Base-by-base conservation (phyloP, 2,797 vertebrate genomes). In the Chloroceryle inda region DNA sequence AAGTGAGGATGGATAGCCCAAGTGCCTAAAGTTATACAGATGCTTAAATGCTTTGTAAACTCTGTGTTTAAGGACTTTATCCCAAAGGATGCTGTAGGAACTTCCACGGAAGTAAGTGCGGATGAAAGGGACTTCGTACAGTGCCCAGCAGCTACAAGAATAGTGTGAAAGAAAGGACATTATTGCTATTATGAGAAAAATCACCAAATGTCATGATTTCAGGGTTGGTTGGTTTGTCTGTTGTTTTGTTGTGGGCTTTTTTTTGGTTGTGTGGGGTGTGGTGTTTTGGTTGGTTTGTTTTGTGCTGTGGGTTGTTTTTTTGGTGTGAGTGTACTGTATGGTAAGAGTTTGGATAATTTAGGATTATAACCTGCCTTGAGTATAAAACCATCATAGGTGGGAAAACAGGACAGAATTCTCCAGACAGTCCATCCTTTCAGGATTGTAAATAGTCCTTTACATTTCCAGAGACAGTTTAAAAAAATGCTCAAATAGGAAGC, bases 41-140 rank as follows among this genome's bases (percentile, higher is more conserved):
- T 87, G 63, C 85, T 90, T 93, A 96, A 97, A 92, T 84, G 85
- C 40, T 93, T 87, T 83, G 80, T 95, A 93, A 94, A 89, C 44
- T 67, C 63, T 0, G 14, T 77, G 37, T 72, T 93, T 87, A 92
- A 94, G 72, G 76, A 53, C 44, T 64, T 53, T 17, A 29, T 97
- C 95, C 92, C 90, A 64, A 68, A 88, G 91, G 95, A 86, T 82
- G 73, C 67, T 77, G 40, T 37, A 49, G 77, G 17, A 96, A 63
- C 74, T 92, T 74, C 21, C 17, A 27, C 45, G 76, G 44, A 92
- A 85, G 27, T 42, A 29, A 94, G 13, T 35, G 52, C 42, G 33
- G 24, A 13, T 53, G 77, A 85, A 44, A 24, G 68, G 22, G 33
- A 58, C 37, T 10, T 85, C 0, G 0, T 56, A 77, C 31, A 50